Conservation (phyloP, 2,113 vertebrate species). For the Tachysurus vachellii region DNA sequence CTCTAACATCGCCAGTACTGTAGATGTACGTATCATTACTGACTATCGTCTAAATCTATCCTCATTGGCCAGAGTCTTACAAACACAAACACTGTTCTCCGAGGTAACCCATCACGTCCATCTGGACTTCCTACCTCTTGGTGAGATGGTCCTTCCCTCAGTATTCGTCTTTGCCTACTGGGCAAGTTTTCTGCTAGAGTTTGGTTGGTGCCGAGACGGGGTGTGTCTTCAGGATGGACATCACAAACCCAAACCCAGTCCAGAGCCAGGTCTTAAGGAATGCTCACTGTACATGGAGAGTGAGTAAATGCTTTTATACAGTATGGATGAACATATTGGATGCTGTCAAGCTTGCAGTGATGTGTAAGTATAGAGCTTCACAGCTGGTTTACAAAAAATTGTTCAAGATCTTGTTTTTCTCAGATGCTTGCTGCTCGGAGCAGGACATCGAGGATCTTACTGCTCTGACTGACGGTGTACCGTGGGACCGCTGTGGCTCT, state of each 20-base stretch:
- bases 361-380: neutral
- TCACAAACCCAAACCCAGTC: constrained; percentile 67
- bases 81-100: constrained; percentile 46
- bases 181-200: constrained; percentile 56
- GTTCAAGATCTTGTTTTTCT: neutral
- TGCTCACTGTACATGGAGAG: constrained; percentile 71
- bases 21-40: neutral
- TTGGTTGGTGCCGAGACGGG: constrained; percentile 57
- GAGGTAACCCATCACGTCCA: constrained; percentile 37
- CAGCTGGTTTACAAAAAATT: neutral
- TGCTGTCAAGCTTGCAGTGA: neutral
- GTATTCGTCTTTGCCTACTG: constrained; percentile 55
- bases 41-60: neutral
- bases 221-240: constrained; percentile 69
- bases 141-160: constrained; percentile 63
- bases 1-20: neutral
- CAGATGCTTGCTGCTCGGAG: constrained; percentile 73
- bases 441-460: constrained; percentile 64
- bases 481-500: constrained; percentile 72
- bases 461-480: constrained; percentile 56
- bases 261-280: constrained; percentile 65
- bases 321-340: neutral
- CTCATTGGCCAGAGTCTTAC: neutral
- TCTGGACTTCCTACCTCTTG: constrained; percentile 19
- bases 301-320: constrained; percentile 69